Evolutionary conservation across 2,113 vertebrate species (phyloP).

Genomic region (Gallinago media): DNA sequence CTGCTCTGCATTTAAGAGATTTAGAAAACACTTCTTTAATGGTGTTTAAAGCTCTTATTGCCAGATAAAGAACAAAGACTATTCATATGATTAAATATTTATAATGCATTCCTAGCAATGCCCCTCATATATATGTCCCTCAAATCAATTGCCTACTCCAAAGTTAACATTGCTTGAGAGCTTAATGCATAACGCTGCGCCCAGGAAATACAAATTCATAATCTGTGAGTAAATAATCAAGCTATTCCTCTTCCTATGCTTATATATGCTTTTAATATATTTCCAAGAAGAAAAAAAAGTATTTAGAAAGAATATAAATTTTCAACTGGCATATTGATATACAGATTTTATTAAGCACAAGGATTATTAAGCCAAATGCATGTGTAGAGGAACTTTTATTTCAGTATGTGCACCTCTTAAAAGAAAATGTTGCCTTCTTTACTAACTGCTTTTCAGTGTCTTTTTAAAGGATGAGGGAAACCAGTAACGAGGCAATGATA

Average conservation of each 20-base stretch:
- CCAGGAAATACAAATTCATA: slow-evolving; percentile 51
- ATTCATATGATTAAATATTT: slow-evolving; percentile 50
- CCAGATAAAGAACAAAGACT: slow-evolving; percentile 58
- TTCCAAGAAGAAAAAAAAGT: not conserved
- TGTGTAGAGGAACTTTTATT: not conserved
- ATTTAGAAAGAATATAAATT: slow-evolving; percentile 52
- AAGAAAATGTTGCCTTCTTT: not conserved
- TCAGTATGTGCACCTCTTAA: not conserved
- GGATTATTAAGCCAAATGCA: not conserved
- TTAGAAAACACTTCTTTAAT: slow-evolving; percentile 49
- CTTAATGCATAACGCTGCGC: slow-evolving; percentile 45
- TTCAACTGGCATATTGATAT: not conserved
- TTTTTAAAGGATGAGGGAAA: not conserved
- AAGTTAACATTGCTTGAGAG: slow-evolving; percentile 58
- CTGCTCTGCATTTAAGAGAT: slow-evolving; percentile 39
- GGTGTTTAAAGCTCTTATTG: slow-evolving; percentile 42
- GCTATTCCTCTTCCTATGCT: slow-evolving; percentile 26
- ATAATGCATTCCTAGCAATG: slow-evolving; percentile 38
- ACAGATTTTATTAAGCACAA: slow-evolving; percentile 4
- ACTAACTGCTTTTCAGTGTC: not conserved
- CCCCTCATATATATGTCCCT: not conserved
- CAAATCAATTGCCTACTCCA: slow-evolving; percentile 62
- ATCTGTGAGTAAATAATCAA: slow-evolving; percentile 54
- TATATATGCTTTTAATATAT: slow-evolving; percentile 37
- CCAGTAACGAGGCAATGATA: not conserved